Evolutionary conservation across 2,797 vertebrate genomes (phyloP).

Genomic region (Falco rusticolus): DNA sequence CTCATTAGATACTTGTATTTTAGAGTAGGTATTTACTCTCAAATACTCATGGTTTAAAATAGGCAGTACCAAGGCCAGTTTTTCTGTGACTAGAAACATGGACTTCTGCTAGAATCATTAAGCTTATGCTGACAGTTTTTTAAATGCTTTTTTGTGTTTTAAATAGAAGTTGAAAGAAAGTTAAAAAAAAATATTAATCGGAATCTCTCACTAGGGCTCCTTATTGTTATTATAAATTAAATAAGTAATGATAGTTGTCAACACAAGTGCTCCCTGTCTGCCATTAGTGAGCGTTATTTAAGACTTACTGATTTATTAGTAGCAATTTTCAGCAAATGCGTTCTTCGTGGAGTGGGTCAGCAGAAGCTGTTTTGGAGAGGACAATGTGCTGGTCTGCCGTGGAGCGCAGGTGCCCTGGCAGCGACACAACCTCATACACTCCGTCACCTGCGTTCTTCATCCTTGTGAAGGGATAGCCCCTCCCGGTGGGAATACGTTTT

Average conservation of each 20-base stretch:
- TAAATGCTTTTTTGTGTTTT: not conserved
- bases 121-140: not conserved
- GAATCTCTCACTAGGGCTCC: not conserved
- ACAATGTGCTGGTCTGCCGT: accelerated
- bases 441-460: not conserved
- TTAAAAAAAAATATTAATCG: not conserved
- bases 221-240: not conserved
- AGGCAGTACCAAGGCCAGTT: not conserved
- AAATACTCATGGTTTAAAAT: not conserved
- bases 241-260: not conserved
- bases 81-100: not conserved
- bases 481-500: not conserved
- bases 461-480: not conserved
- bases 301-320: not conserved
- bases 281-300: not conserved
- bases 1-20: not conserved
- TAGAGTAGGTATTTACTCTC: not conserved
- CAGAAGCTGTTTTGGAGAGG: not conserved
- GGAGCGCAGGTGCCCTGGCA: not conserved
- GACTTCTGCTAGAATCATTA: not conserved
- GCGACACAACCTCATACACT: accelerated
- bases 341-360: not conserved
- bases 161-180: not conserved
- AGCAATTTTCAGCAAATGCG: not conserved
- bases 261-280: not conserved